A percentile compares a stretch with the other conserved stretches of the same genome.
phyloP scores from a whole-genome alignment of 2,797 vertebrate genomes.

The Enteromius mattozi region DNA sequence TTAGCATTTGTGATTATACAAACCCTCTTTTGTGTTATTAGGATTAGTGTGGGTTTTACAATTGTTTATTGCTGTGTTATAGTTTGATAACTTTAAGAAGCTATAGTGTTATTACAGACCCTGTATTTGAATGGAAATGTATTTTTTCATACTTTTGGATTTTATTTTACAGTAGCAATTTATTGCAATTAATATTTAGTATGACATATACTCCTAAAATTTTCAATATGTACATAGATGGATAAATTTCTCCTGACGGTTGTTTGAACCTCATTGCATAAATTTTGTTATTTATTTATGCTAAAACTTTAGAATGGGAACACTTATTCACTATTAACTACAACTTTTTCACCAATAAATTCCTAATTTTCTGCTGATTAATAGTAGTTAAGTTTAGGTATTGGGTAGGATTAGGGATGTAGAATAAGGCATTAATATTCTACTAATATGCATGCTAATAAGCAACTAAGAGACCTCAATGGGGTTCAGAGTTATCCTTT shows the following conservation, averaged over 20 bases:
- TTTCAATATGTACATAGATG: neutral
- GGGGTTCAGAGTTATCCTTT: neutral
- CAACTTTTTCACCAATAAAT: no score
- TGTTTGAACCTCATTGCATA: neutral
- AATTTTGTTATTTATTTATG: neutral
- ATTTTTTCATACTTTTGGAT: neutral
- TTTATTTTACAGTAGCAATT: neutral
- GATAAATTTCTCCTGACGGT: neutral
- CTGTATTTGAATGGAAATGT: neutral
- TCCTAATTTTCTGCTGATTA: no score
- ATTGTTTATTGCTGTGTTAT: neutral
- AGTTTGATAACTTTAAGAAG: neutral
- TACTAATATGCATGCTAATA: no score
- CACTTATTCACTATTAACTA: no score
- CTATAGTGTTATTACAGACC: neutral
- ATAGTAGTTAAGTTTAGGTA: no score
- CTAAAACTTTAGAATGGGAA: no score
- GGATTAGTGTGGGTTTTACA: neutral
- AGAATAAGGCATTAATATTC: no score
- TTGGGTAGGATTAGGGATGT: no score
- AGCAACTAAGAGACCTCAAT: neutral
- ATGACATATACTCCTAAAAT: neutral
- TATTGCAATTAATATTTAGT: neutral
- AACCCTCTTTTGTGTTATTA: neutral
- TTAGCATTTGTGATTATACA: slow-evolving; percentile 21